phyloP scores from a whole-genome alignment of 2,797 vertebrate species.

The Hybognathus amarus region DNA sequence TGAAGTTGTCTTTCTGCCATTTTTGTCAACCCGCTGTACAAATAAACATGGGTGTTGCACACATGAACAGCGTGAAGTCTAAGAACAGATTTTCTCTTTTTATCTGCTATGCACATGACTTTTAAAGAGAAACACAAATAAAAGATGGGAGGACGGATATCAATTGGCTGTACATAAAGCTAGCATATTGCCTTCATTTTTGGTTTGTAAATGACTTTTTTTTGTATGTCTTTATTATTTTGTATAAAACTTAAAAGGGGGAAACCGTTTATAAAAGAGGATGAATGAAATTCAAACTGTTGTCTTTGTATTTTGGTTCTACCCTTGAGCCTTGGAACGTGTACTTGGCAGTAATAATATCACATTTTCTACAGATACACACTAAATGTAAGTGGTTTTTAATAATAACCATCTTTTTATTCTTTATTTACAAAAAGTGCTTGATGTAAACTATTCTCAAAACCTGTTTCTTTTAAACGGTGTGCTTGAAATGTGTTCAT shows the following conservation, averaged over 20 bases:
- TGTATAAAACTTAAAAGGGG: constrained; percentile 91
- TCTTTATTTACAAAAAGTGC: constrained; percentile 77
- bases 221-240: constrained; percentile 93
- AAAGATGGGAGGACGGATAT: constrained; percentile 68
- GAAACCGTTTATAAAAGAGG: constrained; percentile 72
- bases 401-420: constrained; percentile 83
- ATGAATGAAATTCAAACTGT: constrained; percentile 64
- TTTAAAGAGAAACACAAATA: constrained; percentile 57
- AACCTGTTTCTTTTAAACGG: constrained; percentile 68
- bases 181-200: constrained; percentile 96
- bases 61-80: constrained; percentile 66
- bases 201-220: constrained; percentile 99
- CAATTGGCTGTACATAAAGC: constrained; percentile 91
- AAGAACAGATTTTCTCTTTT: constrained; percentile 75
- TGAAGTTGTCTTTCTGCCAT: constrained; percentile 71
- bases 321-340: constrained; percentile 95
- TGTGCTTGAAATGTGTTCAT: constrained; percentile 80
- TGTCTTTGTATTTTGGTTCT: constrained; percentile 93
- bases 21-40: constrained; percentile 75
- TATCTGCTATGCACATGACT: constrained; percentile 90
- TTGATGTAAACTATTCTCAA: constrained; percentile 87
- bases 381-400: constrained; percentile 82
- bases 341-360: constrained; percentile 89
- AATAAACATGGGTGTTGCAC: constrained; percentile 73
- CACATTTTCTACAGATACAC: constrained; percentile 87